Evolutionary conservation across 2,888 invertebrate species (phyloP).

Genomic region (Platycnemis pennipes): DNA sequence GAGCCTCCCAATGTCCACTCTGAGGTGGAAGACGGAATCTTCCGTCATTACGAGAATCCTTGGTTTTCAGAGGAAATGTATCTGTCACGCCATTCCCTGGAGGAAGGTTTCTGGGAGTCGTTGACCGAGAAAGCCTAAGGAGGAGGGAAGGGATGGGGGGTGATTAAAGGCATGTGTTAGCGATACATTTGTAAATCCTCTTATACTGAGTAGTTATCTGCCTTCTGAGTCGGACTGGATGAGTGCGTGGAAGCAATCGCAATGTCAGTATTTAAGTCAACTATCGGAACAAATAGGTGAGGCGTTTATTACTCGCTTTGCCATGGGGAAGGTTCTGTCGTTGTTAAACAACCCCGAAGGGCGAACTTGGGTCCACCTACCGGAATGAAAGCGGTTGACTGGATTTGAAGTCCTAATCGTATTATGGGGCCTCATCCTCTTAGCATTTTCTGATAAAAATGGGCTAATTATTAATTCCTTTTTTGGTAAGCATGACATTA

Average conservation of each 20-base stretch:
- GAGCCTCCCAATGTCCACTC: conserved; percentile 24
- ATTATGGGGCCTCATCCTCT: too few relatives aligned
- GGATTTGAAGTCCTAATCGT: too few relatives aligned
- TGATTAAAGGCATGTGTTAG: background rate
- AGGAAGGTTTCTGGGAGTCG: background rate
- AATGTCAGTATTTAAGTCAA: background rate
- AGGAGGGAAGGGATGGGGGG: background rate
- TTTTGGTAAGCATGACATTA: too few relatives aligned
- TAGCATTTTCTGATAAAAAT: too few relatives aligned
- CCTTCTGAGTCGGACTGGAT: background rate
- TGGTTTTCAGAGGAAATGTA: conserved; percentile 29
- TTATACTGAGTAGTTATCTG: background rate
- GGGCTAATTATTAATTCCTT: too few relatives aligned
- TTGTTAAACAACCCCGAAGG: too few relatives aligned
- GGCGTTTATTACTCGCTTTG: too few relatives aligned
- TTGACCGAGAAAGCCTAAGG: too few relatives aligned
- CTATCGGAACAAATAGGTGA: background rate
- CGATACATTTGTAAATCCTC: background rate
- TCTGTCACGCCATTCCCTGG: conserved; percentile 52
- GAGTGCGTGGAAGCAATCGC: background rate
- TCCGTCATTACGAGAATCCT: conserved; percentile 45
- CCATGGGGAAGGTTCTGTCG: too few relatives aligned
- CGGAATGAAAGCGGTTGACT: too few relatives aligned
- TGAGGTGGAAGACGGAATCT: conserved; percentile 35
- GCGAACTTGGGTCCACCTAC: too few relatives aligned